Percentiles rank a stretch among this genome's conserved stretches.
Evolutionary conservation across 2,888 invertebrate genomes (phyloP).

Genomic region (Sericinus montela): DNA sequence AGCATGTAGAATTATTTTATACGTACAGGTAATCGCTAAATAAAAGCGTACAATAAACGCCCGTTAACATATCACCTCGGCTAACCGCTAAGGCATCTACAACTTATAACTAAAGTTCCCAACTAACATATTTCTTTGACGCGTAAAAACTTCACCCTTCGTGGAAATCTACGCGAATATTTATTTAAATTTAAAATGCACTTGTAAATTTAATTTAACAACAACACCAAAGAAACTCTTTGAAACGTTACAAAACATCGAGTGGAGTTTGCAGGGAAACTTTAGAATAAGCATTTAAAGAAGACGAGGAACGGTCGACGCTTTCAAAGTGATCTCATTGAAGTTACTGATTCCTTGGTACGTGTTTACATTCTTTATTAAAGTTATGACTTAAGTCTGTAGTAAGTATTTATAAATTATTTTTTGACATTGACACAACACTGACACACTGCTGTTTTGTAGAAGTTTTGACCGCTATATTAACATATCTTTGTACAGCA

Average conservation of each 20-base stretch:
- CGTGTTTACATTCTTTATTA: no score
- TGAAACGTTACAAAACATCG: conserved; percentile 1
- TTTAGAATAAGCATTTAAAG: conserved; percentile 5
- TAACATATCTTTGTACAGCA: no score
- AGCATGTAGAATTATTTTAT: not conserved
- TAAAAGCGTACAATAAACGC: not conserved
- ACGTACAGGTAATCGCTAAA: no score
- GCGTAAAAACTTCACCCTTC: conserved; percentile 6
- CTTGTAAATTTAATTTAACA: conserved; percentile 15
- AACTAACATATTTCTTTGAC: conserved; percentile 13
- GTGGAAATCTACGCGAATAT: not conserved
- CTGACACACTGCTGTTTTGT: no score
- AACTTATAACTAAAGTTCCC: conserved; percentile 5
- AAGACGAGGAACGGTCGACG: not conserved
- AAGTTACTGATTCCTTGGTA: not conserved
- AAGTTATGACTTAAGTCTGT: no score
- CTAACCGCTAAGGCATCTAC: not conserved
- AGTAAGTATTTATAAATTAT: no score
- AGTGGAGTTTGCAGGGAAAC: conserved; percentile 3
- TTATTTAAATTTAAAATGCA: conserved; percentile 16
- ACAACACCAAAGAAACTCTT: conserved; percentile 4
- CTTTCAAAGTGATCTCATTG: conserved; percentile 1
- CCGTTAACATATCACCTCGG: not conserved
- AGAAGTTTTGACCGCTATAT: no score
- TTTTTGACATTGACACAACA: no score